Base-by-base conservation (phyloP, 2,113 vertebrate genomes). In the Syrmaticus mikado region DNA sequence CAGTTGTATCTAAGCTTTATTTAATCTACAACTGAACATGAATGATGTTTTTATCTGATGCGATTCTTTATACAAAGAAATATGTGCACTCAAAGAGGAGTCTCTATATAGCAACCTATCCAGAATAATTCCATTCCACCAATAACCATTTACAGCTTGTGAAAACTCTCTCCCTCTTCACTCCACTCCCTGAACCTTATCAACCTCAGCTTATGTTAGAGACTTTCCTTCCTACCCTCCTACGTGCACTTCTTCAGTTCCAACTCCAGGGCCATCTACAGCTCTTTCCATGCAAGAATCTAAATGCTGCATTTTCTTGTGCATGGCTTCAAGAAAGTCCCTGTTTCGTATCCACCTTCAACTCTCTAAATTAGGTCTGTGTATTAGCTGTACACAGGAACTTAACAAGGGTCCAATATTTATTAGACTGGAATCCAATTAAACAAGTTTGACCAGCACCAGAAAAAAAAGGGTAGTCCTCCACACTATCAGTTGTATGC, bases 271-370 rank as follows among this genome's bases (percentile, higher is more conserved):
- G 20, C 28, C 32, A 45, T 6, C 41, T n/a, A 36, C 30, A 77
- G 43, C n/a, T 55, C n/a, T 7, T 24, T 5, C 64, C 7, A 8
- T 6, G 32, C 5, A 68, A 10, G 7, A 58, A 25, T 15, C 3
- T 52, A 72, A 72, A 45, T 2, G 1, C 7, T 62, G 9, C 30
- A 1, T 1, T 30, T 22, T n/a, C 25, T 15, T 20, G 6, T 1
- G 4, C n/a, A 27, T 60, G 25, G 28, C 20, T 80, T 12, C 25
- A 16, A 50, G n/a, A 1, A 17, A 5, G 5, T 48, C 40, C 21
- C 11, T 53, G 0, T 52, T n/a, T 13, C 11, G 25, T 2, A 53
- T 6, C 24, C 32, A 11, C 38, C 5, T 24, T 30, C 24, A 88
- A 25, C 7, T 8, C 28, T n/a, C 50, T 36, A 16, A 79, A 11